A percentile compares a stretch with the other conserved stretches of the same genome.
phyloP scores from a whole-genome alignment of 92 coral and sea anemone species.

The Metridium senile region DNA sequence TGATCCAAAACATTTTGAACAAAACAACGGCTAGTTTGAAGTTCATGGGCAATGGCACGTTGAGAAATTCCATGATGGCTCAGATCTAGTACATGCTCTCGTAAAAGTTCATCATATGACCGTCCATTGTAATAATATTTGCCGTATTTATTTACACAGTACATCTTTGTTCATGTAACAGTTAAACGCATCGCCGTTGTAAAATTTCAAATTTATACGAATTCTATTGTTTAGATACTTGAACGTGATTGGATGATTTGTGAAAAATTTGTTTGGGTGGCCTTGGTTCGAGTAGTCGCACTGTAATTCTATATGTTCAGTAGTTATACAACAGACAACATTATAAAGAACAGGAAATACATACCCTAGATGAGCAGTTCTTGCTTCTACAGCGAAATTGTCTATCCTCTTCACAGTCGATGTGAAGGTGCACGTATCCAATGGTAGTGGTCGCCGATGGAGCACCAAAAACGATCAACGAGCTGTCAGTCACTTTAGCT shows the following conservation, averaged over 20 bases:
- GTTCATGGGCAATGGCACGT: slow-evolving; percentile 25
- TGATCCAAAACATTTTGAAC: slow-evolving; percentile 26
- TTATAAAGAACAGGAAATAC: no score
- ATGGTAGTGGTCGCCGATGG: slow-evolving; percentile 23
- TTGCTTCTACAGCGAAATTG: background rate
- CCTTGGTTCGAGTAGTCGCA: no score
- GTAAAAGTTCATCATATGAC: slow-evolving; percentile 15
- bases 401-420: background rate
- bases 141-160: slow-evolving; percentile 4
- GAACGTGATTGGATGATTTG: no score
- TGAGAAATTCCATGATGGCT: slow-evolving; percentile 17
- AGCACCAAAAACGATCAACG: slow-evolving; percentile 9
- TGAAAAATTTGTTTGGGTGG: no score
- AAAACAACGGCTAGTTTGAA: slow-evolving; percentile 23
- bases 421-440: background rate
- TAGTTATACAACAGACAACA: no score
- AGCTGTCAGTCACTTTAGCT: background rate
- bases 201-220: background rate
- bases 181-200: background rate
- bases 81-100: slow-evolving; percentile 29
- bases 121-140: slow-evolving; percentile 17
- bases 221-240: no score
- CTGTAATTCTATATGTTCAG: no score
- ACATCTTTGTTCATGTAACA: background rate
- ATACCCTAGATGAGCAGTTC: no score